Evolutionary conservation across 2,797 vertebrate genomes (phyloP).

Genomic region (Synaphobranchus kaupii): DNA sequence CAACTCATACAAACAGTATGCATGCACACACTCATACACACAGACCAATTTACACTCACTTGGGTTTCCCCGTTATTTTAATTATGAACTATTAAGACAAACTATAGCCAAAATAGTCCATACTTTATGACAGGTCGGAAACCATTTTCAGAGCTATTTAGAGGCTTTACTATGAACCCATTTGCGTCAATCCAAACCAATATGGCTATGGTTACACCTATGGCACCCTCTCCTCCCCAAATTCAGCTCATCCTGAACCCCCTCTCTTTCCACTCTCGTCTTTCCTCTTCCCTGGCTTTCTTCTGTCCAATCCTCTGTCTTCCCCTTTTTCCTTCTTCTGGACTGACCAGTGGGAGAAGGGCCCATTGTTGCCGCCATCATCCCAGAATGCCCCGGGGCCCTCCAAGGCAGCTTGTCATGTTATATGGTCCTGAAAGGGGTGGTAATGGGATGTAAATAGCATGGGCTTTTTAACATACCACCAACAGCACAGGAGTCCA

Average conservation of each 20-base stretch:
- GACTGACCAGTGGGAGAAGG: conserved; percentile 55
- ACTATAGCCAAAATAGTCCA: neutral
- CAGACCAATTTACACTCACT: neutral
- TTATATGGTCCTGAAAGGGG: conserved; percentile 65
- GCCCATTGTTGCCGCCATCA: conserved; percentile 49
- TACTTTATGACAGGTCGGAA: neutral
- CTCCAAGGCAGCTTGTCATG: conserved; percentile 63
- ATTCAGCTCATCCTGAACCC: neutral
- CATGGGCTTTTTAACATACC: conserved; percentile 64
- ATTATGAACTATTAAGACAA: conserved; percentile 5
- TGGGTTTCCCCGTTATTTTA: neutral
- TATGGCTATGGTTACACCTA: neutral
- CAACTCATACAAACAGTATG: neutral
- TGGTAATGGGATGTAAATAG: conserved; percentile 70
- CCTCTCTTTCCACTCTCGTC: conserved; percentile 30
- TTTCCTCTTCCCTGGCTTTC: conserved; percentile 20
- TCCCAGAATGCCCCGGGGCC: conserved; percentile 52
- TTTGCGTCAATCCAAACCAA: neutral
- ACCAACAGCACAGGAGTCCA: conserved; percentile 56
- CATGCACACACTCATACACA: neutral
- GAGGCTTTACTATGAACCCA: neutral
- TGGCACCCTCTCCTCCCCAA: neutral
- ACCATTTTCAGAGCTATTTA: neutral
- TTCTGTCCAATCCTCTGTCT: neutral
- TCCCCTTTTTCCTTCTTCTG: neutral